Percentiles rank a stretch among this genome's conserved stretches.
phyloP scores from a whole-genome alignment of 2,113 vertebrate genomes.

The Gopherus flavomarginatus region DNA sequence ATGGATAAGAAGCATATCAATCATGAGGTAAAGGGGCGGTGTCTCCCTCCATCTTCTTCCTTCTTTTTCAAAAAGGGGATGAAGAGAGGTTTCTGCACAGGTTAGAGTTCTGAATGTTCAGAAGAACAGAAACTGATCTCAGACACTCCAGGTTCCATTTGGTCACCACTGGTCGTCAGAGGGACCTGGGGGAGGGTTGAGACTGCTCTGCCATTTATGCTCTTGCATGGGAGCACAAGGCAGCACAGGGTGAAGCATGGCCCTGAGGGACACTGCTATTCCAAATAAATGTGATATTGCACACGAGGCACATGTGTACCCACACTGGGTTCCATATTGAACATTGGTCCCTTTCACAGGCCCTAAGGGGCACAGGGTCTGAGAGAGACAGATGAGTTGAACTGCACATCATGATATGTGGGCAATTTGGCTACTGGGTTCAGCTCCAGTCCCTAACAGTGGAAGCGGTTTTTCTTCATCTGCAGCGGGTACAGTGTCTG shows the following conservation, averaged over 20 bases:
- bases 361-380: not conserved
- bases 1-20: not conserved
- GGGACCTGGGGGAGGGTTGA: not conserved
- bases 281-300: not conserved
- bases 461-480: not conserved
- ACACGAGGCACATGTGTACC: not conserved
- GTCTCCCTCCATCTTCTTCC: not conserved
- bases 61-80: not conserved
- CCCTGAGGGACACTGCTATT: not conserved
- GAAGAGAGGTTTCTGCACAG: not conserved
- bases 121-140: not conserved
- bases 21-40: not conserved
- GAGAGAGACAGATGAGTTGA: not conserved
- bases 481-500: rapidly evolving
- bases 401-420: not conserved
- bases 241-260: not conserved
- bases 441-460: not conserved
- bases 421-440: not conserved
- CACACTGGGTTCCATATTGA: not conserved
- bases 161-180: not conserved
- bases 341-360: not conserved
- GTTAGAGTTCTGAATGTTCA: not conserved
- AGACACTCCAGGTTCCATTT: not conserved
- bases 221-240: not conserved
- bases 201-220: not conserved